Evolutionary conservation across 2,113 vertebrate species (phyloP), one percentile per base, ranked within the genome.

Genomic region (Campylorhamphus procurvoides): DNA sequence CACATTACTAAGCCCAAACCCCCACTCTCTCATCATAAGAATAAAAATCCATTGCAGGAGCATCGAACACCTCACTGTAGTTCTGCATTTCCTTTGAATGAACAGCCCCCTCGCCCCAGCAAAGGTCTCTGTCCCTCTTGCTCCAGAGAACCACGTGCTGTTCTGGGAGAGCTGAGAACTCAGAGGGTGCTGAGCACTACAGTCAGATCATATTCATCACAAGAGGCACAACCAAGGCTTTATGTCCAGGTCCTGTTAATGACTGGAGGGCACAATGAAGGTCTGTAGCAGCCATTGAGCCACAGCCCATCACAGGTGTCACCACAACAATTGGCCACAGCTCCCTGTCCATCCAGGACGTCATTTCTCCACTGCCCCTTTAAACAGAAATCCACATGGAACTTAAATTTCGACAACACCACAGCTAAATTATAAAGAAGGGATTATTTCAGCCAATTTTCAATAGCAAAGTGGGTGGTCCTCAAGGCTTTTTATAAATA

Each of bases 291-390:
- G 62, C 28, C 78, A 5, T 71, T 97, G 96, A 97, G 95, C 97
- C 98, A 97, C 58, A 97, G 55, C 27, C 98, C 94, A 4, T 96
- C 97, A 93, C 98, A 98, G 96, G 95, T 89, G 81, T 96, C 96
- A 82, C 97, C 96, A 0, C 97, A 97, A 98, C 97, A 97, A 97
- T 97, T 91, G 71, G 88, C 87, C 97, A 94, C 35, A 40, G 84
- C 77, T 39, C 97, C 98, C 91, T 47, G 88, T 23, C 97, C 98
- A 27, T 91, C 97, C 96, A 97, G 97, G 18, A 96, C 46, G 14
- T 96, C 97, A 59, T 90, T 94, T 37, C 97, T 96, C 97, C 98
- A 98, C 87, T 98, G 97, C 53, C 98, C 98, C 98, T 98, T 96
- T 6, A 69, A 97, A 92, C 66, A 96, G 76, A 84, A 97, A 67